A percentile compares a stretch with the other conserved stretches of the same genome.
These are phyloP conservation scores for Amiota minor DNA, from an alignment of 2,888 invertebrate species.

Conservation along the genomic window DNA sequence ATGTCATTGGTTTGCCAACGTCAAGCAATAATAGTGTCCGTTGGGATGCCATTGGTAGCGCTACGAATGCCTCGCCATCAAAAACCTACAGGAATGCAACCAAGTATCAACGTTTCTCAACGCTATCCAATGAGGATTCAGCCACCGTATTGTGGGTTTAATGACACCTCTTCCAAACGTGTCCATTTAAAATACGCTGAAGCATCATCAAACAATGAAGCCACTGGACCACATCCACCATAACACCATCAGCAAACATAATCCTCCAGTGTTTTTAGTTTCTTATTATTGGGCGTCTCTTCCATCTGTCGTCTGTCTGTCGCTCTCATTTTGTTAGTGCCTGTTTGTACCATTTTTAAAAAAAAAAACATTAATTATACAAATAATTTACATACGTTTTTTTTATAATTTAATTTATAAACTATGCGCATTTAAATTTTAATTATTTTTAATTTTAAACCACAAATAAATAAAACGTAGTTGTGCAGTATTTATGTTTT, in stretches of 20 bases:
- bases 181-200: no score
- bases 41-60: conserved; percentile 46
- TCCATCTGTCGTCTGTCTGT: conserved; percentile 9
- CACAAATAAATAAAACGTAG: neutral
- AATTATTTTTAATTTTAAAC: conserved; percentile 6
- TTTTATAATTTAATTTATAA: neutral
- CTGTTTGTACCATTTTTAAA: conserved; percentile 28
- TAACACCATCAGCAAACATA: neutral
- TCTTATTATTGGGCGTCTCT: neutral
- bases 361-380: neutral
- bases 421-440: conserved; percentile 23
- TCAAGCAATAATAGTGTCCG: conserved; percentile 47
- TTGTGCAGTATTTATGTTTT: conserved; percentile 25
- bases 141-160: conserved; percentile 71
- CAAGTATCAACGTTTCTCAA: conserved; percentile 70
- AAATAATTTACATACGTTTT: conserved; percentile 8
- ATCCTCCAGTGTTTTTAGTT: conserved; percentile 31
- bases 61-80: conserved; percentile 50
- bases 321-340: conserved; percentile 38
- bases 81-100: conserved; percentile 67
- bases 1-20: conserved; percentile 66
- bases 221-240: neutral
- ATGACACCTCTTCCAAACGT: neutral
- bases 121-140: conserved; percentile 70
- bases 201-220: neutral